Conservation (phyloP, 92 coral and sea anemone species). For the Metridium senile region DNA sequence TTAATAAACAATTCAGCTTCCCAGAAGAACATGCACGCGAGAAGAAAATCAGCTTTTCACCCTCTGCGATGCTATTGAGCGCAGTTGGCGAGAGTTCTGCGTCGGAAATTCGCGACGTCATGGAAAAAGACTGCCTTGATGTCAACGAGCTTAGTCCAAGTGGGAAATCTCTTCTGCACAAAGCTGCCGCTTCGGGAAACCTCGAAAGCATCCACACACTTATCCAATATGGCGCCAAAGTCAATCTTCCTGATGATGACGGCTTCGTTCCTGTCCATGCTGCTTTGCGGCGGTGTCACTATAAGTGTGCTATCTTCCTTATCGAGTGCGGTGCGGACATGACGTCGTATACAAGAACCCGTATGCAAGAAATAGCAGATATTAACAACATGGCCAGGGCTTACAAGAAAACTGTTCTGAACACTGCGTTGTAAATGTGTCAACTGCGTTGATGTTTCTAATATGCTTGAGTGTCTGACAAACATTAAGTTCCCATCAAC, state of each 20-base stretch:
- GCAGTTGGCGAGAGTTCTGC: conserved; percentile 81
- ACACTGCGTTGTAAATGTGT: conserved; percentile 47
- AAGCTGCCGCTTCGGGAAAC: conserved; percentile 81
- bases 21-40: conserved; percentile 18
- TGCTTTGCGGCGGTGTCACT: conserved; percentile 69
- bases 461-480: background rate
- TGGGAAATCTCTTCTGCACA: conserved; percentile 84
- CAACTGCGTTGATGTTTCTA: too few species aligned
- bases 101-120: conserved; percentile 73
- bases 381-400: conserved; percentile 49
- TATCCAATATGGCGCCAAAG: conserved; percentile 75
- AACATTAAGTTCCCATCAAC: too few species aligned
- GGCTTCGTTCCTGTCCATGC: conserved; percentile 81
- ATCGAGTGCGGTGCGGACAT: conserved; percentile 83
- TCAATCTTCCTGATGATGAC: conserved; percentile 68
- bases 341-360: conserved; percentile 61
- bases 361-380: conserved; percentile 63
- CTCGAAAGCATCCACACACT: conserved; percentile 82
- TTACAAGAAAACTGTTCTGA: conserved; percentile 34
- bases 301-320: conserved; percentile 74
- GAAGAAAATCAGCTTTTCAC: conserved; percentile 72
- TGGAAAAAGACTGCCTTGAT: conserved; percentile 74
- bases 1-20: conserved; percentile 20
- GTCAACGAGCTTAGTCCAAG: conserved; percentile 87
- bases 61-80: conserved; percentile 79